Evolutionary conservation across 2,888 invertebrate species (phyloP).

Genomic region (Euspilapteryx auroguttella): DNA sequence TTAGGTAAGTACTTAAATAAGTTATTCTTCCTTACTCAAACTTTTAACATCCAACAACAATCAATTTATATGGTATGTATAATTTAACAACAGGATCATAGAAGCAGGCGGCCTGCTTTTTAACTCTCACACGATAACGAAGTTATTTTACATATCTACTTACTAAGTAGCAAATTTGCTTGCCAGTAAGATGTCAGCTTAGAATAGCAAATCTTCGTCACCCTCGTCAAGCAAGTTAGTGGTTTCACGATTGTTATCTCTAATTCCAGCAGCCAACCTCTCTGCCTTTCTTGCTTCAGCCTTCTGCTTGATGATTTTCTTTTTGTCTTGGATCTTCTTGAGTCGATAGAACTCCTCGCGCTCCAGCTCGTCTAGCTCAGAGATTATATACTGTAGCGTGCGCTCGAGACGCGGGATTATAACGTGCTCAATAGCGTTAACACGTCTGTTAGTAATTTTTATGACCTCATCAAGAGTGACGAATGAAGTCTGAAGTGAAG

Average conservation of each 20-base stretch:
- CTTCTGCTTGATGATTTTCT: slow-evolving; percentile 78
- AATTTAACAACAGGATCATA: no score
- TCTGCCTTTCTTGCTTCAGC: slow-evolving; percentile 55
- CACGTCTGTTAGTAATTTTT: slow-evolving; percentile 97
- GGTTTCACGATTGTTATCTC: slow-evolving; percentile 21
- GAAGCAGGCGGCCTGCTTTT: no score
- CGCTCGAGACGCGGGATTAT: slow-evolving; percentile 98
- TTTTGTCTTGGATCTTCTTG: slow-evolving; percentile 96
- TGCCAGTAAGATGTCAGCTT: no score
- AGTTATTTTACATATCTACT: no score
- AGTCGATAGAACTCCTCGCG: slow-evolving; percentile 97
- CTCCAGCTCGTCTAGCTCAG: slow-evolving; percentile 97
- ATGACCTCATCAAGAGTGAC: slow-evolving; percentile 99
- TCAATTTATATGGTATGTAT: no score
- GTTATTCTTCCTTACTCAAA: no score
- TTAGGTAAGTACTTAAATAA: no score
- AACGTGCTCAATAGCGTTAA: slow-evolving; percentile 99
- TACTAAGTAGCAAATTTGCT: no score
- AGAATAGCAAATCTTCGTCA: slow-evolving; percentile 90
- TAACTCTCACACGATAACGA: no score
- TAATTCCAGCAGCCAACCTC: slow-evolving; percentile 13
- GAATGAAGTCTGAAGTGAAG: slow-evolving; percentile 97
- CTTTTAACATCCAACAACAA: no score
- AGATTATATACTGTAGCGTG: slow-evolving; percentile 95
- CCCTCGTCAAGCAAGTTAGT: slow-evolving; percentile 83